Conservation (phyloP, 2,888 invertebrate genomes). For the Xestia xanthographa region DNA sequence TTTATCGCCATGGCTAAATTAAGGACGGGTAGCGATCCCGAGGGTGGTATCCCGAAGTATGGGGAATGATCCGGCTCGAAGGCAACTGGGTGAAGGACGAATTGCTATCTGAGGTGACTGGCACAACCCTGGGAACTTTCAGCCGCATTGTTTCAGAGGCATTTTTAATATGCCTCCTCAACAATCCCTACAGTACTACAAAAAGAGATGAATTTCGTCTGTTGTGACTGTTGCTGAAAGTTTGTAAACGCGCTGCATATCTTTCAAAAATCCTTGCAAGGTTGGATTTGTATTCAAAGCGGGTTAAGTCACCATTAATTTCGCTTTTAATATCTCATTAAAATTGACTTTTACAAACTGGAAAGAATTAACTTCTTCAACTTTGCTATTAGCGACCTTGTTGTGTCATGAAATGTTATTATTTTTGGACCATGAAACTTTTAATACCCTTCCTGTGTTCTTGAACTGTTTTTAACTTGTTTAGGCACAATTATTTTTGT, state of each 20-base stretch:
- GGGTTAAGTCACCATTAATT: constrained; percentile 58
- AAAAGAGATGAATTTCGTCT: constrained; percentile 27
- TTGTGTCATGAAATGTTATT: constrained; percentile 42
- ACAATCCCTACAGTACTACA: constrained; percentile 4
- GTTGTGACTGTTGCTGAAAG: not conserved
- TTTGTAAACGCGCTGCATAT: constrained; percentile 58
- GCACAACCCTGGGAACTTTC: constrained; percentile 60
- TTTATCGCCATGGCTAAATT: constrained; percentile 62
- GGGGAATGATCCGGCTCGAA: constrained; percentile 43
- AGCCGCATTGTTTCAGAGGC: constrained; percentile 59
- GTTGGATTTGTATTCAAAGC: constrained; percentile 56
- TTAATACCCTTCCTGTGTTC: constrained; percentile 26
- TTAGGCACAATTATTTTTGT: constrained; percentile 4
- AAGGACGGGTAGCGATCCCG: constrained; percentile 56
- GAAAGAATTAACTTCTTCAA: constrained; percentile 45
- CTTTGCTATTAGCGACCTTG: constrained; percentile 42
- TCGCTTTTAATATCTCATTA: constrained; percentile 60
- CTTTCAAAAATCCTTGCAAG: constrained; percentile 65
- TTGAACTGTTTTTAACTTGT: constrained; percentile 39
- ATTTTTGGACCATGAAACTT: constrained; percentile 41
- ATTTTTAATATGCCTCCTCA: constrained; percentile 45
- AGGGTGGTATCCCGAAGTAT: constrained; percentile 54
- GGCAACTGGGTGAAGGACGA: constrained; percentile 68
- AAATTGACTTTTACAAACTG: constrained; percentile 46
- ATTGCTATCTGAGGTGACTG: constrained; percentile 62